These are phyloP conservation scores for Microcebus griseorufus DNA, from an alignment of 2,113 vertebrate species.

Conservation along the genomic window DNA sequence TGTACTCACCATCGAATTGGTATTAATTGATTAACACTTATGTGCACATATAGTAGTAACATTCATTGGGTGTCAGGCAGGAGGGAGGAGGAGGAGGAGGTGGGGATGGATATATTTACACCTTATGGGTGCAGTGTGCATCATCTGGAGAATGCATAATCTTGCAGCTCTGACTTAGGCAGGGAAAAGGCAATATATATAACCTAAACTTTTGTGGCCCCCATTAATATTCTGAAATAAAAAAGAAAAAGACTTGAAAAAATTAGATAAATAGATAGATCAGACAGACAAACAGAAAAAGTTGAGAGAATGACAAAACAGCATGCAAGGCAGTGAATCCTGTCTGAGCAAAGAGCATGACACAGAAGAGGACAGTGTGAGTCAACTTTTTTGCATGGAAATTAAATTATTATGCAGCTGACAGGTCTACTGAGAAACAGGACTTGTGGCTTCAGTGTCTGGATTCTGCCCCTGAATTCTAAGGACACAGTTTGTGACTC, in stretches of 20 bases:
- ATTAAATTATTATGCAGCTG: conserved; percentile 19
- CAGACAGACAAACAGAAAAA: not conserved
- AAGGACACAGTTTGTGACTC: conserved; percentile 67
- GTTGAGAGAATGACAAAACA: not conserved
- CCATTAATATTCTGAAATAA: too few relatives aligned
- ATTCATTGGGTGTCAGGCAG: too few relatives aligned
- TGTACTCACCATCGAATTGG: too few relatives aligned
- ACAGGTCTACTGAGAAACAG: conserved; percentile 8
- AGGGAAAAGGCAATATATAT: too few relatives aligned
- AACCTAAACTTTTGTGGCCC: too few relatives aligned
- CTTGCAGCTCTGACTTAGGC: too few relatives aligned
- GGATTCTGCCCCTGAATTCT: conserved; percentile 54
- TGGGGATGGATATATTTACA: too few relatives aligned
- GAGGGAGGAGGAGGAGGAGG: too few relatives aligned
- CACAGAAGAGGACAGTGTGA: not conserved
- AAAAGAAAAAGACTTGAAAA: not conserved
- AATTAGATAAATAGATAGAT: not conserved
- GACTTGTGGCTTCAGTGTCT: conserved; percentile 7
- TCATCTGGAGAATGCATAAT: too few relatives aligned
- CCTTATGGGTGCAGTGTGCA: too few relatives aligned
- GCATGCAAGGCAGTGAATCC: not conserved
- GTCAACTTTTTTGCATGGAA: not conserved
- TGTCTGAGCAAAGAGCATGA: not conserved
- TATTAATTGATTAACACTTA: too few relatives aligned
- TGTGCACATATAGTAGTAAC: too few relatives aligned